A percentile compares a stretch with the other conserved stretches of the same genome.
These are phyloP conservation scores for Diaperis boleti DNA, from an alignment of 2,888 invertebrate genomes.

Conservation along the genomic window DNA sequence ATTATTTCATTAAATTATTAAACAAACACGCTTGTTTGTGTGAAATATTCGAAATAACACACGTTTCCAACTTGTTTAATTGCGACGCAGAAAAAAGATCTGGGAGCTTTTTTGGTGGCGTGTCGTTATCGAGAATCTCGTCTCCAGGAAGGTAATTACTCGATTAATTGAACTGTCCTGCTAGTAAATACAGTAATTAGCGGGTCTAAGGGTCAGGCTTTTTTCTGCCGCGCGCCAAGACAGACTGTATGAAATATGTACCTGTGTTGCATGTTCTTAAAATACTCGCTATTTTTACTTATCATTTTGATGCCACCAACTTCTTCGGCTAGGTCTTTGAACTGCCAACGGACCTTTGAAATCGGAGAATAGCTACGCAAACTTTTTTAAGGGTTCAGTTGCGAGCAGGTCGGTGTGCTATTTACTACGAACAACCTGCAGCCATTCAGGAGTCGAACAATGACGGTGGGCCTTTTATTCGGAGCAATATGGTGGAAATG, in stretches of 20 bases:
- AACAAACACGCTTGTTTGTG: slow-evolving; percentile 38
- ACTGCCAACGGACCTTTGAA: slow-evolving; percentile 6
- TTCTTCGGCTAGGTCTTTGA: slow-evolving; percentile 31
- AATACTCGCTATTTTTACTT: slow-evolving; percentile 37
- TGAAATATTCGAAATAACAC: slow-evolving; percentile 36
- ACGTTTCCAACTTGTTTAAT: slow-evolving; percentile 59
- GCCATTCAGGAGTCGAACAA: slow-evolving; percentile 17
- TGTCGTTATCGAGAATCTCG: slow-evolving; percentile 31
- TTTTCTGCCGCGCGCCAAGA: slow-evolving; percentile 11
- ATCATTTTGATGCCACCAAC: slow-evolving; percentile 32
- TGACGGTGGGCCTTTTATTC: slow-evolving; percentile 16
- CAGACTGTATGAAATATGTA: slow-evolving; percentile 29
- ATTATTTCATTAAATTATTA: slow-evolving; percentile 39
- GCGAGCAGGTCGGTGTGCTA: slow-evolving; percentile 9
- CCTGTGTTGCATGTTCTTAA: slow-evolving; percentile 34
- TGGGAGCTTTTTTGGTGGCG: neutral
- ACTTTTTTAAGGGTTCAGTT: slow-evolving; percentile 1
- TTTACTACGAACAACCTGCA: slow-evolving; percentile 21
- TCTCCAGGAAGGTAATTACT: slow-evolving; percentile 43
- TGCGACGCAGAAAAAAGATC: slow-evolving; percentile 53
- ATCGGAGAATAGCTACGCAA: neutral
- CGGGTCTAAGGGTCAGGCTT: slow-evolving; percentile 10
- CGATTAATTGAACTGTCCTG: slow-evolving; percentile 48
- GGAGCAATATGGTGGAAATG: slow-evolving; percentile 14
- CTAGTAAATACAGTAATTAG: slow-evolving; percentile 50